Conservation (phyloP, 2,797 vertebrate genomes). For the Echeneis naucrates region DNA sequence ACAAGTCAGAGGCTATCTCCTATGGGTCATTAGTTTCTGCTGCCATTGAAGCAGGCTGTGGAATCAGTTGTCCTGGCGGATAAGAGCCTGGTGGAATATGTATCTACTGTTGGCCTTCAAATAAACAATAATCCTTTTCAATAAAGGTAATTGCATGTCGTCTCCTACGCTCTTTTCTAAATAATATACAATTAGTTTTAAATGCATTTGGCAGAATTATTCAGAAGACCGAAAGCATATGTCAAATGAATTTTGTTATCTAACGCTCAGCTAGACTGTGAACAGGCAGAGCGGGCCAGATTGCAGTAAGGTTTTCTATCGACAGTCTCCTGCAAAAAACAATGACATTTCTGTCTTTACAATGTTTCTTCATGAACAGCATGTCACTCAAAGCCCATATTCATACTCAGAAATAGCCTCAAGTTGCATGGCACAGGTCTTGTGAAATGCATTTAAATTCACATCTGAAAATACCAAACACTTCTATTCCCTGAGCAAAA, state of each 20-base stretch:
- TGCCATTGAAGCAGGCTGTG: conserved; percentile 54
- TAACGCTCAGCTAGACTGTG: not conserved
- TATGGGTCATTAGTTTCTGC: conserved; percentile 39
- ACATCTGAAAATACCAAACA: conserved; percentile 33
- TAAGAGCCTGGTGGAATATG: conserved; percentile 33
- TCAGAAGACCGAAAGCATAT: not conserved
- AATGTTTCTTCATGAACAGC: not conserved
- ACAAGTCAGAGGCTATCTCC: conserved; percentile 46
- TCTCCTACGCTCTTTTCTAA: conserved; percentile 33
- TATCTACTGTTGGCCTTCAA: conserved; percentile 40
- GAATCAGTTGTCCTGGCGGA: conserved; percentile 47
- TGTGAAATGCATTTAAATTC: conserved; percentile 21
- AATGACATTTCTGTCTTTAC: not conserved
- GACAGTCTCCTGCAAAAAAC: not conserved
- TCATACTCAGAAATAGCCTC: conserved; percentile 25
- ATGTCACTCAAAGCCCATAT: conserved; percentile 6
- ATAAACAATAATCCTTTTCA: conserved; percentile 52
- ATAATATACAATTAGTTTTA: conserved; percentile 18
- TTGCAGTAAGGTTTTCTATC: not conserved
- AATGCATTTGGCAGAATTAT: conserved; percentile 17
- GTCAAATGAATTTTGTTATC: not conserved
- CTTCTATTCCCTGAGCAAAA: conserved; percentile 45
- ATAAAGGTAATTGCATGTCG: conserved; percentile 52
- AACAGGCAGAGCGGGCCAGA: not conserved
- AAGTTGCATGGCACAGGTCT: conserved; percentile 26